Conservation (phyloP, 2,113 vertebrate species). For the Lamprotornis superbus region DNA sequence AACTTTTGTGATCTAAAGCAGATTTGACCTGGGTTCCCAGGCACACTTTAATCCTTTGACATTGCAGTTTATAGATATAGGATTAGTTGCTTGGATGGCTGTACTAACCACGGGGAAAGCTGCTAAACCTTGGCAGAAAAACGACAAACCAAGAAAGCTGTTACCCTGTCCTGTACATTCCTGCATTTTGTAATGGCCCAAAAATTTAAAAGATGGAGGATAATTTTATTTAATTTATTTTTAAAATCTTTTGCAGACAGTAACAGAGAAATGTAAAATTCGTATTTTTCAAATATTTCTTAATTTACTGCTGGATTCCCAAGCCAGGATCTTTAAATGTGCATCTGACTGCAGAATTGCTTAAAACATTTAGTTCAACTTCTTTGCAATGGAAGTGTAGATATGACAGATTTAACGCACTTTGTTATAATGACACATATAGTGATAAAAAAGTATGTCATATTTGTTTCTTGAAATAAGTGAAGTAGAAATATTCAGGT, state of each 20-base stretch:
- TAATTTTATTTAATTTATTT: not conserved
- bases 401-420: not conserved
- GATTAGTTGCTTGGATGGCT: slow-evolving; percentile 56
- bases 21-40: slow-evolving; percentile 48
- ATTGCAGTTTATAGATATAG: slow-evolving; percentile 47
- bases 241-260: not conserved
- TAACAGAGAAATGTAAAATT: not conserved
- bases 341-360: not conserved
- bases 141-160: slow-evolving; percentile 5
- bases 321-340: not conserved
- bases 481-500: not conserved
- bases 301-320: not conserved
- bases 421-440: not conserved
- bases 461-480: not conserved
- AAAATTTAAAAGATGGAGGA: not conserved
- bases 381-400: not conserved
- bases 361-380: not conserved
- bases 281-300: not conserved
- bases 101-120: slow-evolving; percentile 6
- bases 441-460: not conserved
- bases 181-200: not conserved
- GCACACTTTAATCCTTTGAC: slow-evolving; percentile 53
- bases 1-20: slow-evolving; percentile 65
- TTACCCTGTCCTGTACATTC: not conserved
- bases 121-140: slow-evolving; percentile 16